phyloP scores from a whole-genome alignment of 2,888 invertebrate species.

The Strigamia maritima region DNA sequence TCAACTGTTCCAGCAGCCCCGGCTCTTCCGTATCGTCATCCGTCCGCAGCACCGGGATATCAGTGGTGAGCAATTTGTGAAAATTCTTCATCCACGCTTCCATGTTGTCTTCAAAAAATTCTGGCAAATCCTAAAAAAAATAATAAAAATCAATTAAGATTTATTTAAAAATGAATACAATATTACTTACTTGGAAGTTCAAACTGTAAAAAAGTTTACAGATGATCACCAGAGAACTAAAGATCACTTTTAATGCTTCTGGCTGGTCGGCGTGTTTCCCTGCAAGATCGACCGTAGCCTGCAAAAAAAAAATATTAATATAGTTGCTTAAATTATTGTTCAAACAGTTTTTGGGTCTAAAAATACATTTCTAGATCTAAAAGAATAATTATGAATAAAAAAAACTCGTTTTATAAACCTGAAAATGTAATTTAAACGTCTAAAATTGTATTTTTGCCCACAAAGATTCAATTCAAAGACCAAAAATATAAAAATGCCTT shows the following conservation, averaged over 20 bases:
- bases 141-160: too few species aligned
- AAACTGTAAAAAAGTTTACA: conserved; percentile 95
- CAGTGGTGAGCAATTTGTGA: conserved; percentile 70
- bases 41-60: conserved; percentile 72
- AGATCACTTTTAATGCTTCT: conserved; percentile 78
- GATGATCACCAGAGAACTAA: conserved; percentile 80
- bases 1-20: conserved; percentile 82
- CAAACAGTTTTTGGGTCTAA: too few species aligned
- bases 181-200: conserved; percentile 72
- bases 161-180: too few species aligned
- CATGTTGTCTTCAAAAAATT: conserved; percentile 99
- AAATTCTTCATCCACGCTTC: conserved; percentile 90
- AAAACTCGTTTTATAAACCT: too few species aligned
- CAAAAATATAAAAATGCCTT: too few species aligned
- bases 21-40: conserved; percentile 78
- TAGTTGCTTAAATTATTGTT: not conserved
- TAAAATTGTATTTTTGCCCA: too few species aligned
- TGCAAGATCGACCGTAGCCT: conserved; percentile 81
- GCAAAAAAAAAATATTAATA: conserved; percentile 42
- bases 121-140: conserved; percentile 76
- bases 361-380: too few species aligned
- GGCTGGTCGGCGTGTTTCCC: conserved; percentile 73
- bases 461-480: too few species aligned
- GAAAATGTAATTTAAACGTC: too few species aligned
- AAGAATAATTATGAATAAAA: too few species aligned